Conservation (phyloP, 1,140 invertebrate species). For the Plutomurus gul region DNA sequence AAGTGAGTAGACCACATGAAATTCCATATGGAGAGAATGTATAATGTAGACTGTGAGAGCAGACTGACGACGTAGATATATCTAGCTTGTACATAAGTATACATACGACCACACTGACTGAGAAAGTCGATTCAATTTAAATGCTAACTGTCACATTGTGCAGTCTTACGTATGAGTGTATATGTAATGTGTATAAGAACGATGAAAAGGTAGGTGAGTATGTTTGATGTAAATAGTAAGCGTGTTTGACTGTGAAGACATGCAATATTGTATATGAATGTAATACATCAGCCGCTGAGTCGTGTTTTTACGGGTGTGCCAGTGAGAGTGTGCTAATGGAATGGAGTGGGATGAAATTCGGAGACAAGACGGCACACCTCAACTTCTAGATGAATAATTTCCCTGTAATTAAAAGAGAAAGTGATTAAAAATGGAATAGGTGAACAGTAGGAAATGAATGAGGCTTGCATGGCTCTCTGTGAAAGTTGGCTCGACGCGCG, state of each 20-base stretch:
- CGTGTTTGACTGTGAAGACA: not conserved
- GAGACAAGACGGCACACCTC: not conserved
- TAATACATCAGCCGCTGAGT: slow-evolving; percentile 1
- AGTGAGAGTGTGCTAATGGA: not conserved
- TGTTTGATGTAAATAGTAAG: not conserved
- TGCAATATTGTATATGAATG: slow-evolving; percentile 5
- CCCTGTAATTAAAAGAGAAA: slow-evolving; percentile 22
- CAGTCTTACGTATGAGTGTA: too few relatives aligned
- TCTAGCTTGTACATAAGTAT: too few relatives aligned
- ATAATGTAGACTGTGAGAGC: too few relatives aligned
- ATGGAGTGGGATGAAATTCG: slow-evolving; percentile 4
- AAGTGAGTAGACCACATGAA: too few relatives aligned
- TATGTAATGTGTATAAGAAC: not conserved
- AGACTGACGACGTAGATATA: too few relatives aligned
- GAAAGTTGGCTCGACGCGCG: too few relatives aligned
- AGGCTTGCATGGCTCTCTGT: slow-evolving; percentile 18
- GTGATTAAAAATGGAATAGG: slow-evolving; percentile 25
- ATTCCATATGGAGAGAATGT: too few relatives aligned
- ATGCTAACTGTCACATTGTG: too few relatives aligned
- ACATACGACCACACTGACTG: too few relatives aligned
- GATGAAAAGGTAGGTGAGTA: not conserved
- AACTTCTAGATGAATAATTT: slow-evolving; percentile 21
- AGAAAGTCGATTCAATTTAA: too few relatives aligned
- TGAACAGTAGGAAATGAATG: slow-evolving; percentile 1
- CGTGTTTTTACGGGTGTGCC: too few relatives aligned